A percentile compares a stretch with the other conserved stretches of the same genome.
These are phyloP conservation scores for Sebastes baramenuke DNA, from an alignment of 2,797 vertebrate genomes.

Conservation along the genomic window DNA sequence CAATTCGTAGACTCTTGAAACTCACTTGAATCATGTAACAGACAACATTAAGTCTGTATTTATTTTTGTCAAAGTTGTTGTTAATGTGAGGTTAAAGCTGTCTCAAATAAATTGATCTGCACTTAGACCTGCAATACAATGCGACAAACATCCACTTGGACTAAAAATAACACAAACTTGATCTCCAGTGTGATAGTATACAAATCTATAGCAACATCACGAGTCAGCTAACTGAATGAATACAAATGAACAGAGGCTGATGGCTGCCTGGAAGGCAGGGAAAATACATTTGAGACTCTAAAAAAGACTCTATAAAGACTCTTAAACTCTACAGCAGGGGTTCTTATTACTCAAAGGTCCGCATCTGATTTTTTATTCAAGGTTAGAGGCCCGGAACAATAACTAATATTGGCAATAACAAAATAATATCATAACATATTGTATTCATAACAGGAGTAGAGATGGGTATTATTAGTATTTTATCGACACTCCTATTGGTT, in stretches of 20 bases:
- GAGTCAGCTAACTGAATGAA: not conserved
- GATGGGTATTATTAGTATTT: no score
- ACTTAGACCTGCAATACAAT: not conserved
- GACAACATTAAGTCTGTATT: not conserved
- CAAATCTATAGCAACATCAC: not conserved
- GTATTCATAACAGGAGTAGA: no score
- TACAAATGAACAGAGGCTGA: not conserved
- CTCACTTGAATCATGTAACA: not conserved
- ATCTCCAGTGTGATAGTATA: not conserved
- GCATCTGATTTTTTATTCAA: not conserved
- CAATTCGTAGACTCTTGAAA: not conserved
- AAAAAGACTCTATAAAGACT: not conserved
- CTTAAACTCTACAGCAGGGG: not conserved
- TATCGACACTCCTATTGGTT: no score
- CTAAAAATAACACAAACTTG: not conserved
- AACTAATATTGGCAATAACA: no score
- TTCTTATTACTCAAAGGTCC: not conserved
- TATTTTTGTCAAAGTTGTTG: not conserved
- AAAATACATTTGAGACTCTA: not conserved
- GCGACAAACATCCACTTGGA: not conserved
- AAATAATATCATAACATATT: no score
- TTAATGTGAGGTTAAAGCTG: not conserved
- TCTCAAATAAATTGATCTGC: not conserved
- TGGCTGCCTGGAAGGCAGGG: not conserved
- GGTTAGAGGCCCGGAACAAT: not conserved